Evolutionary conservation across 1,140 invertebrate genomes (phyloP).

Genomic region (Cyclina sinensis): DNA sequence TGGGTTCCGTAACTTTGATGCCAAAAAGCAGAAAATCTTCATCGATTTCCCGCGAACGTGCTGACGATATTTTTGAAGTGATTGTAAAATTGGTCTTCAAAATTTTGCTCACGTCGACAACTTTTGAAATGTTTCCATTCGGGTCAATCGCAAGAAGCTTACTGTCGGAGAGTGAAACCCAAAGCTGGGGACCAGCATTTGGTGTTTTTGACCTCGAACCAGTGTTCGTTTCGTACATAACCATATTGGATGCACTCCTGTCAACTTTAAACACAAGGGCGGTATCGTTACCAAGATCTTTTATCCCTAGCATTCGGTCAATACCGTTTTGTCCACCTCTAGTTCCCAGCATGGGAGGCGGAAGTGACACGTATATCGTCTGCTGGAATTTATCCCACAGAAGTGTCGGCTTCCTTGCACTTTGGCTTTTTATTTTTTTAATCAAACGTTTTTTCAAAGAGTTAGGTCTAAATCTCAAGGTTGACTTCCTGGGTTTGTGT

Average conservation of each 20-base stretch:
- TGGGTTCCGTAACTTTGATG: slow-evolving; percentile 33
- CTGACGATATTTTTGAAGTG: slow-evolving; percentile 70
- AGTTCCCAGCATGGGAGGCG: slow-evolving; percentile 58
- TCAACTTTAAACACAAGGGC: slow-evolving; percentile 58
- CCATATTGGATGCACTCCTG: slow-evolving; percentile 36
- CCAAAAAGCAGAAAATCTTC: slow-evolving; percentile 68
- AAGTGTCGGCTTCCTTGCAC: slow-evolving; percentile 32
- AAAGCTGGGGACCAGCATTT: slow-evolving; percentile 55
- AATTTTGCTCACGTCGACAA: slow-evolving; percentile 57
- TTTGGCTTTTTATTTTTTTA: not conserved
- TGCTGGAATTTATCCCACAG: slow-evolving; percentile 54
- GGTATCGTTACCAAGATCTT: slow-evolving; percentile 53
- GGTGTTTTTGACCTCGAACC: not conserved
- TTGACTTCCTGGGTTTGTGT: no score
- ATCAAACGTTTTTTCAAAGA: not conserved
- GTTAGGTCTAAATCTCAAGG: slow-evolving; percentile 11
- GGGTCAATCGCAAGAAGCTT: slow-evolving; percentile 48
- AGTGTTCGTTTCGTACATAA: slow-evolving; percentile 55
- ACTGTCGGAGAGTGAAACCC: slow-evolving; percentile 45
- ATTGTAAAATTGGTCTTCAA: slow-evolving; percentile 58
- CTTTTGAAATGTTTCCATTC: slow-evolving; percentile 60
- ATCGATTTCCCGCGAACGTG: slow-evolving; percentile 4
- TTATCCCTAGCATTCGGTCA: slow-evolving; percentile 63
- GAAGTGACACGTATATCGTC: slow-evolving; percentile 71
- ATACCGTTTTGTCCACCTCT: not conserved